Evolutionary conservation across 2,113 vertebrate genomes (phyloP), one percentile per base, ranked within the genome.

Genomic region (Pavo muticus): DNA sequence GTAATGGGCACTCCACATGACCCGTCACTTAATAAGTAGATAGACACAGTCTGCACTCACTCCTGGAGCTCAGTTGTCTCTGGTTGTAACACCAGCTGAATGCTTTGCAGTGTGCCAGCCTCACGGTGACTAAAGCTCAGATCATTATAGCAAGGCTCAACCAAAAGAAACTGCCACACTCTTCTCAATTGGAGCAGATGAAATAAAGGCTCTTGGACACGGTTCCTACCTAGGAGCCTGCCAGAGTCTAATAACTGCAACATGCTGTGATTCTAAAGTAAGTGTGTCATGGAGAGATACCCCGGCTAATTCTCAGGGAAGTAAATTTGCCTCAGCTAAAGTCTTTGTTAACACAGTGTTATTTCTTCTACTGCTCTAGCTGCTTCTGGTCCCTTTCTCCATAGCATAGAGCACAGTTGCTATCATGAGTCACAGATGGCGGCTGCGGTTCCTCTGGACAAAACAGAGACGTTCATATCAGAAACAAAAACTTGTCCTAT

Each of bases 191-290:
- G 89, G 74, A 88, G 47, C 68, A 74, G 82, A 90, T 56, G 64
- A 93, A 96, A 95, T 76, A 92, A 95, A 95, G 68, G 60, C 60
- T 91, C 65, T 95, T 96, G 95, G 93, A 87, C 75, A 84, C 75
- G 52, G 85, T 70, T 97, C 87, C 93, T 88, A 85, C 9, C 3
- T 20, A 90, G 82, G 32, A 93, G 69, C 75, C 61, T 93, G 95
- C 95, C 93, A 94, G 90, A 74, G 25, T 80, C 90, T 90, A 94
- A 79, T 88, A 90, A 86, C 29, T 90, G 87, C 91, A 96, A 60
- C 93, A 94, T 80, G 93, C 91, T 94, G 87, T 80, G 93, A 94
- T 60, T 95, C 89, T 92, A 70, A 95, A 96, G 73, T 84, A 83
- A 92, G 44, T n/a, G 80, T 72, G 84, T 81, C 69, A 61, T 47